phyloP scores from a whole-genome alignment of 2,113 vertebrate species.

The Penelope pileata region DNA sequence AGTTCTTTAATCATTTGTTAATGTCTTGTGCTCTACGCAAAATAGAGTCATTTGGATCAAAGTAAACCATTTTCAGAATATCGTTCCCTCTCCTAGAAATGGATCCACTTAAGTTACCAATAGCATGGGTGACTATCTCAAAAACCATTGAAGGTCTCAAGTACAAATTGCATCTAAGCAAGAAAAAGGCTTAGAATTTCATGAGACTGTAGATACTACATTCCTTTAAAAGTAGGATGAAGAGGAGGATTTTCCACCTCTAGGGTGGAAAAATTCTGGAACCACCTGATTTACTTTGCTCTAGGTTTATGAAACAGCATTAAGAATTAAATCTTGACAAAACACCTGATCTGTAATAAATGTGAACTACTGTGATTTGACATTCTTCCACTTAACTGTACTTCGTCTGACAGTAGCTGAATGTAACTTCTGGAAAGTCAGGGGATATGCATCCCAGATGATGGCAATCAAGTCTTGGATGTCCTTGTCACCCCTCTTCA shows the following conservation, averaged over 20 bases:
- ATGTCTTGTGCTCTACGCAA: not conserved
- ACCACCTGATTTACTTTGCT: not conserved
- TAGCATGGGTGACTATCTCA: not conserved
- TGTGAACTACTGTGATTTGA: constrained; percentile 38
- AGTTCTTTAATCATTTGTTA: constrained; percentile 22
- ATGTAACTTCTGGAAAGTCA: constrained; percentile 69
- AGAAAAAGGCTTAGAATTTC: not conserved
- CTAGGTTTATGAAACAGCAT: constrained; percentile 24
- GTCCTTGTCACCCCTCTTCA: constrained; percentile 31
- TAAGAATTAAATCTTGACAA: constrained; percentile 23
- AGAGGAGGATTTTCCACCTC: not conserved
- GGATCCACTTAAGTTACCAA: not conserved
- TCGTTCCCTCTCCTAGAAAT: constrained; percentile 11
- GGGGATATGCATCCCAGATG: constrained; percentile 56
- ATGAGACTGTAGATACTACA: not conserved
- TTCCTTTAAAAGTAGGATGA: not conserved
- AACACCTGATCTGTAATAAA: constrained; percentile 34
- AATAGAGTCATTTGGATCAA: not conserved
- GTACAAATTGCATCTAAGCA: not conserved
- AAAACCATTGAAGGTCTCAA: not conserved
- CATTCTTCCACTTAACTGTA: constrained; percentile 38
- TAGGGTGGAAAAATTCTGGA: constrained; percentile 24
- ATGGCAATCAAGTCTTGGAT: constrained; percentile 61
- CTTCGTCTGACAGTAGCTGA: constrained; percentile 69
- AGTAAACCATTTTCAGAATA: constrained; percentile 24